Percentiles rank a stretch among this genome's conserved stretches.
Conservation (phyloP, 2,113 vertebrate species). For the Brachionichthys hirsutus region DNA sequence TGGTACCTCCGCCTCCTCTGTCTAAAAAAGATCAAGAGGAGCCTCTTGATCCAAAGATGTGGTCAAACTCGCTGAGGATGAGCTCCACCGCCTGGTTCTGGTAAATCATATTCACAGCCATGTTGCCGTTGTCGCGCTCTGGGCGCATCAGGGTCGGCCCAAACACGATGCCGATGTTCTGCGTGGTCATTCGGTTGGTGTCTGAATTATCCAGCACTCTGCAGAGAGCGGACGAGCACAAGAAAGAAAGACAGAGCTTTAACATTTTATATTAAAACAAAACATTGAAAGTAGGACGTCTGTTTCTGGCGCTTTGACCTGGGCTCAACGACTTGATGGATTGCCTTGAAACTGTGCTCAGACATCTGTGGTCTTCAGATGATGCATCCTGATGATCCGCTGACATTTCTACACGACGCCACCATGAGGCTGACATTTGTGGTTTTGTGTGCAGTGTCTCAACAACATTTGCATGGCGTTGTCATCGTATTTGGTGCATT, state of each 20-base stretch:
- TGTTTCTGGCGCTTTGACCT: neutral
- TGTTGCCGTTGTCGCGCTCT: slow-evolving; percentile 82
- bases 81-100: slow-evolving; percentile 88
- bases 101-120: slow-evolving; percentile 83
- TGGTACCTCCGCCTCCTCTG: neutral
- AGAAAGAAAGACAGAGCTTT: neutral
- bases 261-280: too few species aligned
- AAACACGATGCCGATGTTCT: slow-evolving; percentile 95
- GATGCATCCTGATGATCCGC: slow-evolving; percentile 10
- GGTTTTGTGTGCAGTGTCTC: slow-evolving; percentile 31
- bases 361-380: slow-evolving; percentile 6
- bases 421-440: slow-evolving; percentile 26
- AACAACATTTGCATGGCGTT: slow-evolving; percentile 6
- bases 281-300: too few species aligned
- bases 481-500: slow-evolving; percentile 14
- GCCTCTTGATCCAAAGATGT: slow-evolving; percentile 72
- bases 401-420: slow-evolving; percentile 22
- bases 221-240: slow-evolving; percentile 10
- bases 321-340: slow-evolving; percentile 1
- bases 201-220: slow-evolving; percentile 84
- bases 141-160: slow-evolving; percentile 90
- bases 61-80: slow-evolving; percentile 83
- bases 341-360: neutral
- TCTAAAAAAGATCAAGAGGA: slow-evolving; percentile 51
- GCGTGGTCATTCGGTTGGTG: slow-evolving; percentile 88